A percentile compares a stretch with the other conserved stretches of the same genome.
Evolutionary conservation across 2,888 invertebrate species (phyloP).

Genomic region (Scaptomyza parva): DNA sequence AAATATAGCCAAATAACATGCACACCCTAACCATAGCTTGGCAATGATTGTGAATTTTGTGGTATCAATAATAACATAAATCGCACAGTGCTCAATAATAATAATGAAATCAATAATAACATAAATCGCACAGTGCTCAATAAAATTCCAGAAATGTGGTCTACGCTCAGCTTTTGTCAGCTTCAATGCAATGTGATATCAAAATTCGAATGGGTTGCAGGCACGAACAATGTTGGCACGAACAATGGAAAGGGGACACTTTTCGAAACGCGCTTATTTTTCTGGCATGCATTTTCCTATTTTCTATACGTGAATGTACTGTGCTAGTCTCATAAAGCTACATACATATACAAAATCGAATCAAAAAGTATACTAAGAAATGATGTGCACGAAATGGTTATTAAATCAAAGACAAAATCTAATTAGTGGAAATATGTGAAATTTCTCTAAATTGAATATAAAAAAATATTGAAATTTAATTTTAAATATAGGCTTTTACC

Average conservation of each 20-base stretch:
- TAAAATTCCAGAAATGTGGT: constrained; percentile 59
- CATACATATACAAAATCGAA: not conserved
- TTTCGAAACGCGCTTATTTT: constrained; percentile 18
- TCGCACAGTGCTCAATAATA: constrained; percentile 71
- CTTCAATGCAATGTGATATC: constrained; percentile 31
- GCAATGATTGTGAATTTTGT: constrained; percentile 65
- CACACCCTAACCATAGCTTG: constrained; percentile 6
- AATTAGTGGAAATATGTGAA: too few species aligned
- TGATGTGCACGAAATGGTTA: not conserved
- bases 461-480: too few species aligned
- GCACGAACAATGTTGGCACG: not conserved
- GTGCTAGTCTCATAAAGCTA: not conserved
- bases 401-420: not conserved
- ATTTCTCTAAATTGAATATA: too few species aligned
- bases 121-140: constrained; percentile 73
- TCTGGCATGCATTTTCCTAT: constrained; percentile 33
- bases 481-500: too few species aligned
- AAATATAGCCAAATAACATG: constrained; percentile 14
- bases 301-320: not conserved
- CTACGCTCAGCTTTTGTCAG: constrained; percentile 41
- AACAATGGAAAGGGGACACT: not conserved
- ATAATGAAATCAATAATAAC: constrained; percentile 77
- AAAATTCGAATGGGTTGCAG: constrained; percentile 29
- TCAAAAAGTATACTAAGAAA: not conserved
- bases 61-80: constrained; percentile 77